phyloP scores from a whole-genome alignment of 1,140 invertebrate genomes.

The Zeugodacus cucurbitae region DNA sequence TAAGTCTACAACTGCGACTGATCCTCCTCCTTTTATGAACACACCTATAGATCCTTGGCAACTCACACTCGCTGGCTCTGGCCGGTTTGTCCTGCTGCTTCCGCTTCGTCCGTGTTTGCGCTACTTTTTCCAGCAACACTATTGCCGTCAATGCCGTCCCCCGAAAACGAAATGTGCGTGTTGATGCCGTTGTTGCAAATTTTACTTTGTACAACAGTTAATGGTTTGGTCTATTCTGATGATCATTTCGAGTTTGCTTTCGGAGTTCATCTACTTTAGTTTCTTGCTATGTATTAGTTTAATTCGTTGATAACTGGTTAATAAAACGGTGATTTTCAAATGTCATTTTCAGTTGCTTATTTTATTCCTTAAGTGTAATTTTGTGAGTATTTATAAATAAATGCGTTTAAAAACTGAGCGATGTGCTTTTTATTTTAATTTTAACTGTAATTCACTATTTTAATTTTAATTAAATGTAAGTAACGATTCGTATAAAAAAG shows the following conservation, averaged over 20 bases:
- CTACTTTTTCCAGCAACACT: background rate
- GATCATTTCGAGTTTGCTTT: conserved; percentile 14
- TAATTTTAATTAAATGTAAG: background rate
- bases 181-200: conserved; percentile 23
- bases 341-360: background rate
- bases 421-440: background rate
- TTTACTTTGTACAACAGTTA: conserved; percentile 25
- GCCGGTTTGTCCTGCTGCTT: background rate
- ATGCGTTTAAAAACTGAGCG: background rate
- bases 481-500: conserved; percentile 36
- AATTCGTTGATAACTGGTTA: conserved; percentile 23
- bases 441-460: background rate
- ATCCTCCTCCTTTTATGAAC: background rate
- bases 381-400: conserved; percentile 37
- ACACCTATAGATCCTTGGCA: background rate
- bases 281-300: background rate
- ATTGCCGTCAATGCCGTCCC: background rate
- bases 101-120: background rate
- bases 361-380: background rate
- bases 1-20: background rate
- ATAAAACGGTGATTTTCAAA: background rate
- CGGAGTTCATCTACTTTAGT: background rate
- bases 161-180: conserved; percentile 9
- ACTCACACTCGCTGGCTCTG: background rate
- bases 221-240: conserved; percentile 29